Percentiles rank a stretch among this genome's conserved stretches.
Evolutionary conservation across 2,113 vertebrate genomes (phyloP).

Genomic region (Todiramphus chloris): DNA sequence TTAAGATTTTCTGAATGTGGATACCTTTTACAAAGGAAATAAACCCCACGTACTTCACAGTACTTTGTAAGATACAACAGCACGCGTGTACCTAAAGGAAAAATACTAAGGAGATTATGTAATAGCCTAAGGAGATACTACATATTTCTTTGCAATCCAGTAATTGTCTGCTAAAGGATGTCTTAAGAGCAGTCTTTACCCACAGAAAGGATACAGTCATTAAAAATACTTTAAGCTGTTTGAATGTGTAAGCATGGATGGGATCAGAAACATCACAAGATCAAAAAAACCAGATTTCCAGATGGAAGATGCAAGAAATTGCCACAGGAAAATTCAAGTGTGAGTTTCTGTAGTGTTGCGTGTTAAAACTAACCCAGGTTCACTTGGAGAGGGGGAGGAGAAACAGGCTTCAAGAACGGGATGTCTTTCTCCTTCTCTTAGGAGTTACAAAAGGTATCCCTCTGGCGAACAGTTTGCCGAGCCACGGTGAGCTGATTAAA

Average conservation of each 20-base stretch:
- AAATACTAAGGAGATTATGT: not conserved
- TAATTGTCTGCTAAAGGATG: not conserved
- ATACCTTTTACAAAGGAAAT: not conserved
- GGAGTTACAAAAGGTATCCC: not conserved
- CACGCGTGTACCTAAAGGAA: not conserved
- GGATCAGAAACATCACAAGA: not conserved
- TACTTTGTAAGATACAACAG: not conserved
- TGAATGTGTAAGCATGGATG: not conserved
- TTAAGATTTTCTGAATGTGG: not conserved
- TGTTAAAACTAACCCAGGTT: not conserved
- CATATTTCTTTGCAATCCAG: not conserved
- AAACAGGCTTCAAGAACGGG: not conserved
- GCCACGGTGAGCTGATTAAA: not conserved
- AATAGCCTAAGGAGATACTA: not conserved
- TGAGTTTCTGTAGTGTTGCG: accelerated
- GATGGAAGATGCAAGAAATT: not conserved
- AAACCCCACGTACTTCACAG: not conserved
- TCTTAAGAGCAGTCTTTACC: not conserved
- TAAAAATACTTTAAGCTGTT: not conserved
- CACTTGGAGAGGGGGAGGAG: too few relatives aligned
- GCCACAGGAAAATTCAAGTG: not conserved
- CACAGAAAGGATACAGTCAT: not conserved
- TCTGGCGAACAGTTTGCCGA: not conserved
- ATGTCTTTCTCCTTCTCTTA: not conserved
- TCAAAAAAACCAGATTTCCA: not conserved